Conservation (phyloP, 2,888 invertebrate species). For the Eupithecia insigniata region DNA sequence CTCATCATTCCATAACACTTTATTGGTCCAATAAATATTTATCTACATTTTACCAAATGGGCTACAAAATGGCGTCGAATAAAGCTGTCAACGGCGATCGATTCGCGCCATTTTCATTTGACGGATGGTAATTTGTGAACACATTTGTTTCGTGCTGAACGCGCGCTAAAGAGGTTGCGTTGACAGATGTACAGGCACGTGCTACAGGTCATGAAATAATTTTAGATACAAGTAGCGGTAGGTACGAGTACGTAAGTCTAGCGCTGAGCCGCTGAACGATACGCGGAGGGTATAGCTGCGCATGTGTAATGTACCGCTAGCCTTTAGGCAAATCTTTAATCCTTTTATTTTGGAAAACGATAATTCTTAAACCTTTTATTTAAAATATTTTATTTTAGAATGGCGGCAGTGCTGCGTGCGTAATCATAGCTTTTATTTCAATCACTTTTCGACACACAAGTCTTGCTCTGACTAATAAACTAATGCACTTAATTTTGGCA, state of each 20-base stretch:
- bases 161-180: conserved; percentile 64
- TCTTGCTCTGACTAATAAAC: conserved; percentile 71
- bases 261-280: no score
- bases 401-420: no score
- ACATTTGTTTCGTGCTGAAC: conserved; percentile 48
- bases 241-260: no score
- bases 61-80: conserved; percentile 72
- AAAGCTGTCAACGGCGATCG: conserved; percentile 76
- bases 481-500: conserved; percentile 78
- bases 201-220: conserved; percentile 20
- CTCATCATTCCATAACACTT: conserved; percentile 62
- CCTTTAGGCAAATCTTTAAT: no score
- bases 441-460: conserved; percentile 51
- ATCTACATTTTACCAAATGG: conserved; percentile 80
- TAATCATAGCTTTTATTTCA: not conserved
- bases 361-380: no score
- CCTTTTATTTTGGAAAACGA: no score
- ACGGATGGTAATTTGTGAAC: conserved; percentile 48
- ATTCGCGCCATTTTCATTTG: conserved; percentile 68
- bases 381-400: no score
- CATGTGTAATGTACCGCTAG: no score
- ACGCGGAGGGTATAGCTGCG: no score
- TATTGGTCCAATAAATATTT: conserved; percentile 77
- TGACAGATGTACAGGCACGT: conserved; percentile 67
- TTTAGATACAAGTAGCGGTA: not conserved